These are phyloP conservation scores for Hydractinia echinata DNA, from an alignment of 30 jellyfish, hydroid and myxozoan genomes.

Conservation along the genomic window DNA sequence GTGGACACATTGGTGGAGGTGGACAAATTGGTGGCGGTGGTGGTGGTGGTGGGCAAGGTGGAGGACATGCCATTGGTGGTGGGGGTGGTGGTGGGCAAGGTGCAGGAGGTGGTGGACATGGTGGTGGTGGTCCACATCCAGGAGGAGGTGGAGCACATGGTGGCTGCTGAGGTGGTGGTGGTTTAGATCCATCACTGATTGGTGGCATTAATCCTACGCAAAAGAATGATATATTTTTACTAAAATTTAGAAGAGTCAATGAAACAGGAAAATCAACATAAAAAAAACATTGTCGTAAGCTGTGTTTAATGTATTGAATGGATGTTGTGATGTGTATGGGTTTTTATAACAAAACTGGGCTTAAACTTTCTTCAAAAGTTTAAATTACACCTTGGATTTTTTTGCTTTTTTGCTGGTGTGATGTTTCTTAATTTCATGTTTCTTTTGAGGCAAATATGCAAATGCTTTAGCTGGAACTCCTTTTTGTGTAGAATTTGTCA, in stretches of 20 bases:
- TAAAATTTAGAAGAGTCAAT: not conserved
- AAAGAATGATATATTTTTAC: not conserved
- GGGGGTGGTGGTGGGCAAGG: slow-evolving; percentile 23
- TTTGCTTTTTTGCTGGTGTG: not conserved
- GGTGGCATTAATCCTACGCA: slow-evolving; percentile 40
- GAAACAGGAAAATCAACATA: not conserved
- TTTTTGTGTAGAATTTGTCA: too few species aligned
- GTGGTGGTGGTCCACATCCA: slow-evolving; percentile 46
- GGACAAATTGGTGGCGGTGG: slow-evolving; percentile 41
- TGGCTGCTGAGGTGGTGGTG: slow-evolving; percentile 52
- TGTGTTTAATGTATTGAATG: not conserved
- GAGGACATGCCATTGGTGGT: not conserved
- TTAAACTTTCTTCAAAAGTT: too few species aligned
- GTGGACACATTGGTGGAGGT: slow-evolving; percentile 51
- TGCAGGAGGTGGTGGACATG: slow-evolving; percentile 49
- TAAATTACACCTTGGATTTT: too few species aligned
- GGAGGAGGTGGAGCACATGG: slow-evolving; percentile 37
- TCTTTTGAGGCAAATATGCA: not conserved
- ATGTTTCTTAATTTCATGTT: slow-evolving; percentile 9
- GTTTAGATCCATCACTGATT: slow-evolving; percentile 35
- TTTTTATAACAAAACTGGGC: not conserved
- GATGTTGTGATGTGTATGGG: not conserved
- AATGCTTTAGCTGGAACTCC: too few species aligned
- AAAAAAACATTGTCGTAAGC: not conserved
- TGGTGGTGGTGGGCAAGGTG: slow-evolving; percentile 32